Evolutionary conservation across 2,113 vertebrate genomes (phyloP).

Genomic region (Rhea americana): DNA sequence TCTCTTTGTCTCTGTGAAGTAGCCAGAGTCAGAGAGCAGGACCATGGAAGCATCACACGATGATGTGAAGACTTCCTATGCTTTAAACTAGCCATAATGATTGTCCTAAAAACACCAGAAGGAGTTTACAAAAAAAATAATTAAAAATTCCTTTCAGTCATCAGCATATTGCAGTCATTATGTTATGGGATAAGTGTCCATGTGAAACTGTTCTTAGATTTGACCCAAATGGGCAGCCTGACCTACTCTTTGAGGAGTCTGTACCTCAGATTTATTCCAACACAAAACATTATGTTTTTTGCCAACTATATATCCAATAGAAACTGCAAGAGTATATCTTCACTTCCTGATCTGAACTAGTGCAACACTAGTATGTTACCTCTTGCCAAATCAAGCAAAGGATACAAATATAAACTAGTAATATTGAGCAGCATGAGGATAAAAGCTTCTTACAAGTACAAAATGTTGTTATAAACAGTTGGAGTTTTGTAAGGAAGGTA

Average conservation of each 20-base stretch:
- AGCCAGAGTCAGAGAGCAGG: background rate
- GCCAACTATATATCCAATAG: background rate
- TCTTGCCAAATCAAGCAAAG: background rate
- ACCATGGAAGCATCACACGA: background rate
- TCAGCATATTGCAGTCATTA: background rate
- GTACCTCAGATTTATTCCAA: background rate
- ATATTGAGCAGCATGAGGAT: background rate
- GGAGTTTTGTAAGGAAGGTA: background rate
- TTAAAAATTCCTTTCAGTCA: background rate
- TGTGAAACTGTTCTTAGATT: background rate
- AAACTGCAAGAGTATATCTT: background rate
- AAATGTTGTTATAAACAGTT: background rate
- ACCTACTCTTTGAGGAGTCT: background rate
- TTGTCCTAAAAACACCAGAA: background rate
- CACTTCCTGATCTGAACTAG: background rate
- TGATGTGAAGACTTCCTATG: fast-evolving
- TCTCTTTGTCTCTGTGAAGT: background rate
- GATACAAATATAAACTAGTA: background rate
- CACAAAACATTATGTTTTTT: background rate
- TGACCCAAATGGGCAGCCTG: background rate
- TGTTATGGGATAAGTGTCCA: background rate
- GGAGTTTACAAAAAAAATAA: background rate
- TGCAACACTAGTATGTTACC: background rate
- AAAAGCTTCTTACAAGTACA: background rate
- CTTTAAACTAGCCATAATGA: background rate